Evolutionary conservation across 2,797 vertebrate species (phyloP), one percentile per base, ranked within the genome.

Genomic region (Anguilla anguilla): DNA sequence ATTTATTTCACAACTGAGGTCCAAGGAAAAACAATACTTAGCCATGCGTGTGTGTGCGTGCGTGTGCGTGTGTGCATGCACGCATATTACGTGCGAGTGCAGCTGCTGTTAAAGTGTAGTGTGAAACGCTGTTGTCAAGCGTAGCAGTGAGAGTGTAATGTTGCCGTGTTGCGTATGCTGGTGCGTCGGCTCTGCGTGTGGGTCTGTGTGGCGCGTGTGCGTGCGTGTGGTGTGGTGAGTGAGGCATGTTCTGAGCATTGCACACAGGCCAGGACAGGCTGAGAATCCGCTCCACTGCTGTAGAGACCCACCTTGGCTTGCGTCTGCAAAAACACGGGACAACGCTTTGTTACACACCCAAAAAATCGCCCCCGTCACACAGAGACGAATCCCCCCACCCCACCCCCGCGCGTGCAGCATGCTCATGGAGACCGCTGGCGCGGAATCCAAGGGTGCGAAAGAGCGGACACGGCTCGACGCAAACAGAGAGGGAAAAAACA

Each of bases 251-350:
- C 7, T 31, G 69, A 35, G 69, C 11, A 74, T 3, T 43, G 74
- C 35, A 19, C 35, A 43, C 28, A 74, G 69, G n/a, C 69, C 69
- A 74, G 69, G 69, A 6, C 69, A 94, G 94, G 92, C 95, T 89
- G 91, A 92, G 93, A 91, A 92, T 93, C 19, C 94, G n/a, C 69
- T 74, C 69, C 69, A 74, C 69, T 74, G 69, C 69, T 31, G 69
- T 4, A 74, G 69, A 74, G 69, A 74, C 69, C 69, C 69, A 74
- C 69, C 69, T 74, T 74, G 69, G 9, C 69, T 74, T 74, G 69
- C 69, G 69, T 74, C 69, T 74, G 69, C 69, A 74, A 74, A 74
- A 28, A 74, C 69, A 74, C 69, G 69, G 69, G 69, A 74, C 69
- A 74, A 74, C 69, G 31, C 69, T 74, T 31, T 13, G 31, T 74